Conservation (phyloP, 2,797 vertebrate species). For the Poeciliopsis turneri region DNA sequence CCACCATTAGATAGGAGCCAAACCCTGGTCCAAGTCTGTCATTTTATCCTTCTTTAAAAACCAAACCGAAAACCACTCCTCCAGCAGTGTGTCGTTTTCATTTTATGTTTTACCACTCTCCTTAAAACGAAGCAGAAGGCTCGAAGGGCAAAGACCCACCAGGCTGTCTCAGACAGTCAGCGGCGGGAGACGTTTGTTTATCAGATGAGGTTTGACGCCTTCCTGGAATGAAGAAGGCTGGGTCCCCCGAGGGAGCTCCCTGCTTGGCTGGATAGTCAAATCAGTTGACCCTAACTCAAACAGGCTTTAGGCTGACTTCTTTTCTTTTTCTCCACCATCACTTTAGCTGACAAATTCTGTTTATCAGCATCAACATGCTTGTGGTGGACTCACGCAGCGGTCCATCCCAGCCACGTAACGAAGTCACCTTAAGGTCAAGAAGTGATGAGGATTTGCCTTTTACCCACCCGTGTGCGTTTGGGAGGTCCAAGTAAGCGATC, state of each 20-base stretch:
- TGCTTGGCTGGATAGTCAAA: conserved; percentile 40
- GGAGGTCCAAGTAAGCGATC: neutral
- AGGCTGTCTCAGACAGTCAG: conserved; percentile 23
- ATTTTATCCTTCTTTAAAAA: neutral
- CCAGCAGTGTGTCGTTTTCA: neutral
- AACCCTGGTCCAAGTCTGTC: neutral
- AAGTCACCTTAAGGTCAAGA: conserved; percentile 61
- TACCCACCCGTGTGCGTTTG: neutral
- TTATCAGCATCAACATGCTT: conserved; percentile 7
- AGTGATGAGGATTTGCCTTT: conserved; percentile 32
- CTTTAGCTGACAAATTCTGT: conserved; percentile 10
- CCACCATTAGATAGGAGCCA: neutral
- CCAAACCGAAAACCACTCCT: neutral
- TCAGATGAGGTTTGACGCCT: conserved; percentile 57
- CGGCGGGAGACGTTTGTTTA: conserved; percentile 47
- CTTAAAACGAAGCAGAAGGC: conserved; percentile 4
- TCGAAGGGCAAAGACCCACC: conserved; percentile 11
- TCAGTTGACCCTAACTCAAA: conserved; percentile 53
- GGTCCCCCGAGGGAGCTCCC: conserved; percentile 49
- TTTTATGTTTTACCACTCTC: neutral
- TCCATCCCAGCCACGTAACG: conserved; percentile 27
- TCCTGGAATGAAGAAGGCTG: conserved; percentile 57
- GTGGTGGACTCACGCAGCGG: conserved; percentile 14
- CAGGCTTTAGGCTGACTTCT: conserved; percentile 29
- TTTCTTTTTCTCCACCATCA: conserved; percentile 18